Evolutionary conservation across 2,888 invertebrate species (phyloP), one percentile per base, ranked within the genome.

Genomic region (Trissoscelio sp.): DNA sequence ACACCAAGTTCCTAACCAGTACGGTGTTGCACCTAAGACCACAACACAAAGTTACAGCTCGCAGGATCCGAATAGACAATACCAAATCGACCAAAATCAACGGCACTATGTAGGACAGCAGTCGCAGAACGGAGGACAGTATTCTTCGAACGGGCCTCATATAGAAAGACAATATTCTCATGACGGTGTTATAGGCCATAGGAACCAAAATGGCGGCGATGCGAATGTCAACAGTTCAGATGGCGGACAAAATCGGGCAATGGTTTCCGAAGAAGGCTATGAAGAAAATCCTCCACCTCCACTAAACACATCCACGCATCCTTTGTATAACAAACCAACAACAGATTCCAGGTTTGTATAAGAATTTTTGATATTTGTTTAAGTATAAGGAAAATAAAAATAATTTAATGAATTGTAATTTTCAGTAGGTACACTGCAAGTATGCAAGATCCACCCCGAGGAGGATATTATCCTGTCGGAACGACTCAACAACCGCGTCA

Each of bases 241-340:
- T 18, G 86, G 84, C 34, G 85, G 88, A 12, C 90, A 91, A 4
- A 88, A 90, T 11, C 88, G 92, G 60, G 92, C 92, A 0, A 88
- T 90, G 0, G 87, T 91, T 5, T 90, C 92, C 0, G 92, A 92
- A 57, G 91, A 90, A 42, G 87, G 86, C 5, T 89, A 88, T 62
- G 85, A 87, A 7, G 91, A 92, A 31, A 92, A 92, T 74, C 92
- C 93, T 0, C 95, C 96, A 0, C 95, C 95, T 0, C 92, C 95
- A 12, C 95, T 95, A 0, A 95, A 95, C 4, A 94, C 95, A 0
- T 93, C 94, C 16, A 95, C 96, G 7, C 94, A 96, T 92, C 96
- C 96, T 0, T 92, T 96, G 42, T 95, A 94, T 84, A 88, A 83
- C 62, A 89, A 90, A 73, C 89, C 88, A 46, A 62, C 89, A 7